phyloP scores from a whole-genome alignment of 2,797 vertebrate species.

The Girardinus metallicus region DNA sequence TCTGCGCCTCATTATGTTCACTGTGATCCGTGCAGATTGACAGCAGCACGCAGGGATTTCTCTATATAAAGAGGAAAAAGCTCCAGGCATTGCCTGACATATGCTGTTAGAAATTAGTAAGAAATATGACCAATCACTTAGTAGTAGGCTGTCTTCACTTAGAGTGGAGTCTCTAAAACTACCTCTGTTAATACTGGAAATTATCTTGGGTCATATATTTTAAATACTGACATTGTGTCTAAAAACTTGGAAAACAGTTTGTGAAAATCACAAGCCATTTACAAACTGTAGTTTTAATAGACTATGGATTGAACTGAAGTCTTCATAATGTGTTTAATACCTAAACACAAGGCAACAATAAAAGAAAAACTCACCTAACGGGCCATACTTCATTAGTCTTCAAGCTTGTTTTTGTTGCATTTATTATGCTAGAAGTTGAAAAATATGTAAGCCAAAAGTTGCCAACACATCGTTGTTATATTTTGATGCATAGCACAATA shows the following conservation, averaged over 20 bases:
- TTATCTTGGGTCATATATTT: neutral
- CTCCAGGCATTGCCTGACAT: neutral
- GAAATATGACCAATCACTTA: neutral
- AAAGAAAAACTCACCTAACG: neutral
- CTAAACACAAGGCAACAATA: neutral
- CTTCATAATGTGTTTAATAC: neutral
- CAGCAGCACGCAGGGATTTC: neutral
- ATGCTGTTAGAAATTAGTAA: neutral
- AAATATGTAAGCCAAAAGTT: neutral
- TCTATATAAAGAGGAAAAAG: neutral
- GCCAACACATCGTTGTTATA: neutral
- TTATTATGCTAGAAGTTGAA: neutral
- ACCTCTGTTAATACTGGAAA: neutral
- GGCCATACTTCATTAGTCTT: neutral
- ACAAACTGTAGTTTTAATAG: neutral
- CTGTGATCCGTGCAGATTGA: slow-evolving; percentile 30
- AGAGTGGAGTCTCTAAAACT: neutral
- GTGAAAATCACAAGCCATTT: neutral
- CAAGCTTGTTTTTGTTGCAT: neutral
- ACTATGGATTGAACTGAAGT: neutral
- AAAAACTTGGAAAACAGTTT: neutral
- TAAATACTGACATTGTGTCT: neutral
- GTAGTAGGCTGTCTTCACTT: neutral
- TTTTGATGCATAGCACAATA: neutral
- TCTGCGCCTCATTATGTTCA: slow-evolving; percentile 43